These are phyloP conservation scores for Hylaeus volcanicus DNA, from an alignment of 1,140 invertebrate genomes.

Conservation along the genomic window DNA sequence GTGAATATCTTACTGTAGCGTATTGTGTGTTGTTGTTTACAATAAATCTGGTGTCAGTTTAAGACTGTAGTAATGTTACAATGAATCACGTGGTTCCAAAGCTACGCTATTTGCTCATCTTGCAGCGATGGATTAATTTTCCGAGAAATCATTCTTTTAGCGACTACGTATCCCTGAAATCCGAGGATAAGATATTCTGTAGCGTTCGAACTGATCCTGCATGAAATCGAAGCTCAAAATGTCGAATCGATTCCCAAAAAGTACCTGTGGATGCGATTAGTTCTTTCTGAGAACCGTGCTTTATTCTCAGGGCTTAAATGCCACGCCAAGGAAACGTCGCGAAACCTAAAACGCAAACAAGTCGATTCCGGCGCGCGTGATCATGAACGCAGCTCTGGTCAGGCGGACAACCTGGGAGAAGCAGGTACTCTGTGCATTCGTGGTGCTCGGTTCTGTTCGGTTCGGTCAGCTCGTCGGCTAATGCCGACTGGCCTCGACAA, in stretches of 20 bases:
- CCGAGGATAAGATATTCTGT: too few species aligned
- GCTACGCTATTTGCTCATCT: too few species aligned
- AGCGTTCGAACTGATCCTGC: too few species aligned
- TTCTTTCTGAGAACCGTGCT: constrained; percentile 10
- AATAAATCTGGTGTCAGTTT: too few species aligned
- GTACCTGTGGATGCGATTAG: constrained; percentile 1
- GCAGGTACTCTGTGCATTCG: constrained; percentile 27
- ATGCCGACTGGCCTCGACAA: constrained; percentile 77
- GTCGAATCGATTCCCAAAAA: constrained; percentile 13
- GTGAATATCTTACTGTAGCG: too few species aligned
- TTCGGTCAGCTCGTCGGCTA: constrained; percentile 73
- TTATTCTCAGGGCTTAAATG: not conserved
- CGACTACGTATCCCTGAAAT: too few species aligned
- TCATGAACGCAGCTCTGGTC: not conserved
- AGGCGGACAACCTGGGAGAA: not conserved
- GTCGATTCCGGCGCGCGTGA: constrained; percentile 10
- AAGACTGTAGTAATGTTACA: too few species aligned
- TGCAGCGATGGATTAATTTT: too few species aligned
- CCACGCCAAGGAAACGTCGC: not conserved
- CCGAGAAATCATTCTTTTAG: too few species aligned
- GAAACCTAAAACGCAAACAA: not conserved
- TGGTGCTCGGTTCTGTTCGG: constrained; percentile 57
- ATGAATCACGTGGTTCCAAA: too few species aligned
- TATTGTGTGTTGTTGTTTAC: too few species aligned
- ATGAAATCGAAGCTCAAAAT: too few species aligned